Evolutionary conservation across 2,888 invertebrate species (phyloP), one percentile per base, ranked within the genome.

Genomic region (Dynastes tityus): DNA sequence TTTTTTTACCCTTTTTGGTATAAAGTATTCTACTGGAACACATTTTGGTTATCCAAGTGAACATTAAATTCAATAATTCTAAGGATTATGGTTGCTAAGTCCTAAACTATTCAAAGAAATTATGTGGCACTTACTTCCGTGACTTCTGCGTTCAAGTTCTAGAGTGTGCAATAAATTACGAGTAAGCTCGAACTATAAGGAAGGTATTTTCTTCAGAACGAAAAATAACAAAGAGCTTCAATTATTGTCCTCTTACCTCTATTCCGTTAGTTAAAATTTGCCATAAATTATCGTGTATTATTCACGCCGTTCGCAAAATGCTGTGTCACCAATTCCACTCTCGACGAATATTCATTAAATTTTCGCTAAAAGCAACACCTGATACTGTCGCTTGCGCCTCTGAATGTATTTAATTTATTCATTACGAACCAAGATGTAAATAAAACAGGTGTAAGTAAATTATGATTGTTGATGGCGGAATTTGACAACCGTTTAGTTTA

Each of bases 321-420:
- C 40, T n/a, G 40, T 65, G 65, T 65, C 40, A 65, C 65, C 65
- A 6, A 2, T 65, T 40, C 37, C 37, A 64, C 5, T 40, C 5
- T 16, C 37, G 37, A 16, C 65, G 40, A 40, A 65, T 65, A 65
- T 37, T 65, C 37, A 40, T 65, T 65, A 65, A 40, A 22, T 65
- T 40, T 40, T n/a, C 40, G 16, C 37, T 65, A 65, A 65, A 65
- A 65, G 65, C 65, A 65, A 65, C 65, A 65, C 65, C 65, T 65
- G 65, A 40, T 65, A 40, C 65, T 65, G 37, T 16, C 16, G 37
- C 40, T 40, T 65, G 65, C 65, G 16, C 37, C 16, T 55, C 1
- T 55, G 22, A 55, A 55, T 22, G n/a, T 55, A 2, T 22, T 55
- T 55, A 45, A 45, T 45, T 45, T 55, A 55, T 55, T 55, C 22